Conservation (phyloP, 2,888 invertebrate species). For the Cremastinae sp. region DNA sequence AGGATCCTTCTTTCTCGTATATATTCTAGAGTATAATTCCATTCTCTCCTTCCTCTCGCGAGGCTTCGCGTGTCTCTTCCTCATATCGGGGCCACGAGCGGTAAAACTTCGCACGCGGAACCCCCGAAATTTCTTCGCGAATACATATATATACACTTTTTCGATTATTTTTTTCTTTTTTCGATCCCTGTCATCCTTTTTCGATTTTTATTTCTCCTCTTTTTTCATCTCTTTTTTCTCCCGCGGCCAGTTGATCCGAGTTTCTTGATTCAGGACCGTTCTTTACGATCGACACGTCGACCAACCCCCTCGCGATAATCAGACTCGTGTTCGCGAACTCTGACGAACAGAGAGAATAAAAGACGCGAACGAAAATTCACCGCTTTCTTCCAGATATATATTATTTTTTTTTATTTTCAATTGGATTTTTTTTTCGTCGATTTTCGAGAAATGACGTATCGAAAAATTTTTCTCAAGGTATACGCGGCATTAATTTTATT, state of each 20-base stretch:
- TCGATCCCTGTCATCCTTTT: not conserved
- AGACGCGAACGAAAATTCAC: slow-evolving; percentile 13
- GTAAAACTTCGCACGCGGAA: too few relatives aligned
- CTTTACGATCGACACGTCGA: slow-evolving; percentile 56
- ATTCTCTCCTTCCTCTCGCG: slow-evolving; percentile 19
- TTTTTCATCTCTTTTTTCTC: not conserved
- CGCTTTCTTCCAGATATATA: not conserved
- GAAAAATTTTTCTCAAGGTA: slow-evolving; percentile 30
- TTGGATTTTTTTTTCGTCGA: not conserved
- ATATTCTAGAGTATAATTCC: slow-evolving; percentile 47
- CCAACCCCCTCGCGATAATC: slow-evolving; percentile 56
- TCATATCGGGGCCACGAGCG: too few relatives aligned
- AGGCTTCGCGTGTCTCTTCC: too few relatives aligned
- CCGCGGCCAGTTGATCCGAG: not conserved
- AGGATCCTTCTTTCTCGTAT: not conserved
- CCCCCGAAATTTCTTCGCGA: too few relatives aligned
- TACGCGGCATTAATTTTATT: slow-evolving; percentile 55
- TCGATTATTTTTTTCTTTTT: too few relatives aligned
- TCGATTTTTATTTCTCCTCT: slow-evolving; percentile 7
- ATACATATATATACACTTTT: too few relatives aligned
- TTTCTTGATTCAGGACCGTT: slow-evolving; percentile 42
- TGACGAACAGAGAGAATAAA: slow-evolving; percentile 42
- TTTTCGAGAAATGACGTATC: slow-evolving; percentile 7
- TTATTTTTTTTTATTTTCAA: not conserved
- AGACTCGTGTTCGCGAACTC: slow-evolving; percentile 45